Base-by-base conservation (phyloP, 2,888 invertebrate genomes). In the Lydus trimaculatus region DNA sequence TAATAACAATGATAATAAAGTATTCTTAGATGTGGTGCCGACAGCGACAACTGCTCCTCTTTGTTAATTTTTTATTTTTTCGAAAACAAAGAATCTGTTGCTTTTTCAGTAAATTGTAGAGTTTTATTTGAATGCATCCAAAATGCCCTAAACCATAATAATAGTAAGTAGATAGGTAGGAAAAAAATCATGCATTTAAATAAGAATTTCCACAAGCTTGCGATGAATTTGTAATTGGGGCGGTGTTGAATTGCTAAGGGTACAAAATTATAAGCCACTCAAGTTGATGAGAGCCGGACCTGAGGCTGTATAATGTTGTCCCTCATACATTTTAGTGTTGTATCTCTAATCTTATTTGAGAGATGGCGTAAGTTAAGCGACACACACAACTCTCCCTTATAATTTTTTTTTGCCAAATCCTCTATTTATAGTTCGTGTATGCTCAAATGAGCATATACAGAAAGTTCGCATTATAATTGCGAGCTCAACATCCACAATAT, bases 111-210 rank as follows among this genome's bases (percentile, higher is more conserved):
- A 17, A 17, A n/a, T 3, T 36, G 36, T 36, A 13, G 36, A 36
- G 36, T 13, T 36, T 36, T 36, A 36, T 4, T 36, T 36, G 13
- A 28, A n/a, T n/a, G n/a, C n/a, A 33, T n/a, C 13, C 39, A 39
- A 3, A 20, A 1, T 1, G 20, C 11, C 11, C 9, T 9, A 11
- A 48, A 48, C 48, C 48, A 43, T n/a, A 17, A 9, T 48, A 9
- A 11, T 48, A 20, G 20, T 48, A 48, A 4, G 13, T 15, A 15
- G 15, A 36, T 15, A 15, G 43, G 6, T 25, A 52, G 25, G 25
- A 25, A 25, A 48, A 48, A 48, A 52, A 52, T 52, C 52, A 52
- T 52, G 52, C 52, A 52, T 52, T 52, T 52, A 52, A 52, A 52
- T 52, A 25, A 13, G 52, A 52, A 52, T 52, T 52, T 52, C 13